Evolutionary conservation across 53 echinoderm and acorn worm species (phyloP).

Genomic region (Crossaster papposus): DNA sequence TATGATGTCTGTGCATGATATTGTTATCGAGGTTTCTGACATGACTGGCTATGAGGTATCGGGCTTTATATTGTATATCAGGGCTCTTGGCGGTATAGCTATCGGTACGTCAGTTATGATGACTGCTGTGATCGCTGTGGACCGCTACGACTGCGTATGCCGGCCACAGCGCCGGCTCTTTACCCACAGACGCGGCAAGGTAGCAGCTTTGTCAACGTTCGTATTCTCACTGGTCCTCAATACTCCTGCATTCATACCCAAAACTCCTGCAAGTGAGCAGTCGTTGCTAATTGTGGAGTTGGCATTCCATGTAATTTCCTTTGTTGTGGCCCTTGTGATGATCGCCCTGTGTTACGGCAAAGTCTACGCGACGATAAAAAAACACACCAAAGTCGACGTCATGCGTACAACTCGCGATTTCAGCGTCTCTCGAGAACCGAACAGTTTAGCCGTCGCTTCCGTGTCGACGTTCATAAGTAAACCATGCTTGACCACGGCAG

Average conservation of each 20-base stretch:
- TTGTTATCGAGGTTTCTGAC: neutral
- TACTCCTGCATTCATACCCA: neutral
- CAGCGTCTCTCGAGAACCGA: no score
- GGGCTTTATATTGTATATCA: neutral
- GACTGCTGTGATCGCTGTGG: conserved; percentile 28
- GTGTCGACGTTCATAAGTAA: no score
- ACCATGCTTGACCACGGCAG: no score
- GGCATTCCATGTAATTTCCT: no score
- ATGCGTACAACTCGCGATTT: no score
- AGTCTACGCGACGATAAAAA: no score
- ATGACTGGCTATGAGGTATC: neutral
- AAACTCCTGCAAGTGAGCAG: no score
- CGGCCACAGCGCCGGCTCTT: conserved; percentile 32
- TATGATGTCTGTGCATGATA: neutral
- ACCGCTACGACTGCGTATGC: conserved; percentile 40
- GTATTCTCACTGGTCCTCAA: conserved; percentile 19
- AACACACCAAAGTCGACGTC: no score
- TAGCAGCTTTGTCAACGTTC: neutral
- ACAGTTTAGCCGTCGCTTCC: no score
- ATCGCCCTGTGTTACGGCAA: no score
- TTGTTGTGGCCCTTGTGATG: no score
- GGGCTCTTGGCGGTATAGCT: neutral
- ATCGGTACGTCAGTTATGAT: conserved; percentile 21
- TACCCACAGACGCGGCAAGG: conserved; percentile 22
- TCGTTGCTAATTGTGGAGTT: no score